phyloP scores from a whole-genome alignment of 2,888 invertebrate species.

The Tribolium freemani region DNA sequence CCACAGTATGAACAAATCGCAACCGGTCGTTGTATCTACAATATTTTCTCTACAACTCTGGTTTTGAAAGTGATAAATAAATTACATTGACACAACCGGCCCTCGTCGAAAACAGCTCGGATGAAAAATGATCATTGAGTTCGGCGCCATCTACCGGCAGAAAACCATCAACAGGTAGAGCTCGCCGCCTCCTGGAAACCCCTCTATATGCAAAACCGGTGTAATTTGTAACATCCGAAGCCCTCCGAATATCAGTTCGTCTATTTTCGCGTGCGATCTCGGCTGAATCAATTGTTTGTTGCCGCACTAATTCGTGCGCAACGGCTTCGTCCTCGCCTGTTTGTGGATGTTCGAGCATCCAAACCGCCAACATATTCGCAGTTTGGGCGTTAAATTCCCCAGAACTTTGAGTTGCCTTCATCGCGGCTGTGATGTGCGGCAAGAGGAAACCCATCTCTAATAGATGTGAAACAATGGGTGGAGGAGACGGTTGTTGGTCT shows the following conservation, averaged over 20 bases:
- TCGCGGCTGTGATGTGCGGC: constrained; percentile 72
- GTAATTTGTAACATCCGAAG: too few relatives aligned
- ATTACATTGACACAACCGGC: too few relatives aligned
- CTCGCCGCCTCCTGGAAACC: too few relatives aligned
- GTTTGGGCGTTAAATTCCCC: constrained; percentile 67
- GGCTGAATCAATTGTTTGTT: background rate
- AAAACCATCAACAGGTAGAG: too few relatives aligned
- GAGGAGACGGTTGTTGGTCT: too few relatives aligned
- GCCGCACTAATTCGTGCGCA: constrained; percentile 1
- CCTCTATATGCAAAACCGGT: too few relatives aligned
- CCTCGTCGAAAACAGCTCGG: too few relatives aligned
- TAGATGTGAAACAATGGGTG: constrained; percentile 69
- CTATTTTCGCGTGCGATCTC: background rate
- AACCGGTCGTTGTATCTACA: constrained; percentile 53
- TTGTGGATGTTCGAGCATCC: constrained; percentile 76
- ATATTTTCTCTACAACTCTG: background rate
- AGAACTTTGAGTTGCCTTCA: constrained; percentile 63
- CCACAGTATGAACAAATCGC: constrained; percentile 66
- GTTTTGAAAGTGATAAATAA: too few relatives aligned
- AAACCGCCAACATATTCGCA: constrained; percentile 74
- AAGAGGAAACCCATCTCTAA: constrained; percentile 76
- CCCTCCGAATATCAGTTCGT: too few relatives aligned
- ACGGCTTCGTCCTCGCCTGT: constrained; percentile 53
- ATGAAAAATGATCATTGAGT: too few relatives aligned
- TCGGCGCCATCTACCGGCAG: too few relatives aligned